Conservation (phyloP, 23 tunicate genomes). For the Trididemnum clinides region DNA sequence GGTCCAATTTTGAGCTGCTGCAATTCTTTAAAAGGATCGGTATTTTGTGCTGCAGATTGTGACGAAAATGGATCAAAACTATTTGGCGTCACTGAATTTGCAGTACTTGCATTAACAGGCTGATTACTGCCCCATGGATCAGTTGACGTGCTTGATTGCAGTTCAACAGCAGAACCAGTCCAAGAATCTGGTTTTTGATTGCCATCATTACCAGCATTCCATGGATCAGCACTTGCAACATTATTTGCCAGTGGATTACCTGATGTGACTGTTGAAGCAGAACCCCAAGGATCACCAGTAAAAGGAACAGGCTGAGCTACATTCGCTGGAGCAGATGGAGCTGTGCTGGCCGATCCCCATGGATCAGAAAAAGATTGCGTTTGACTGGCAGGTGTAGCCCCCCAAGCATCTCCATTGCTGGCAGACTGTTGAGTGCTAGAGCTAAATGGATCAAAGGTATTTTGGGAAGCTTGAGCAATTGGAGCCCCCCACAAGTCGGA, state of each 20-base stretch:
- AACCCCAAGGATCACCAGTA: not conserved
- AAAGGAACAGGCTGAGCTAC: too few species aligned
- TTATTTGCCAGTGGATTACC: not conserved
- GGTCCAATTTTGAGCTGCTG: constrained; percentile 28
- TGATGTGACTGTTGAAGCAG: not conserved
- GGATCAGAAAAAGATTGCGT: too few species aligned
- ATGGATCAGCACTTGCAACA: not conserved
- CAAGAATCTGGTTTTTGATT: too few species aligned
- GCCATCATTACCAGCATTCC: not conserved
- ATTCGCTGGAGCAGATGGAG: not conserved
- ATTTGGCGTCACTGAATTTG: not conserved
- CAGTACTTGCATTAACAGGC: not conserved
- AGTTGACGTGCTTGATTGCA: too few species aligned
- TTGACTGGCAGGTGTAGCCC: too few species aligned
- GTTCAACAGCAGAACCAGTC: too few species aligned
- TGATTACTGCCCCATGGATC: constrained; percentile 53
- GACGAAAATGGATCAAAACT: constrained; percentile 14
- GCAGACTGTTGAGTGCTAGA: not conserved
- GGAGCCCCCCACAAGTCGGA: constrained; percentile 68
- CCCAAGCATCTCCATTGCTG: constrained; percentile 50
- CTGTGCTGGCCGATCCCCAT: not conserved
- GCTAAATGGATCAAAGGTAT: constrained; percentile 32
- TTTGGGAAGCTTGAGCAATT: not conserved
- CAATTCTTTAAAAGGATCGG: constrained; percentile 67
- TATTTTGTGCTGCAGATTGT: not conserved